A percentile compares a stretch with the other conserved stretches of the same genome.
These are phyloP conservation scores for Mesocricetus auratus DNA, from an alignment of 2,113 vertebrate genomes.

Conservation along the genomic window DNA sequence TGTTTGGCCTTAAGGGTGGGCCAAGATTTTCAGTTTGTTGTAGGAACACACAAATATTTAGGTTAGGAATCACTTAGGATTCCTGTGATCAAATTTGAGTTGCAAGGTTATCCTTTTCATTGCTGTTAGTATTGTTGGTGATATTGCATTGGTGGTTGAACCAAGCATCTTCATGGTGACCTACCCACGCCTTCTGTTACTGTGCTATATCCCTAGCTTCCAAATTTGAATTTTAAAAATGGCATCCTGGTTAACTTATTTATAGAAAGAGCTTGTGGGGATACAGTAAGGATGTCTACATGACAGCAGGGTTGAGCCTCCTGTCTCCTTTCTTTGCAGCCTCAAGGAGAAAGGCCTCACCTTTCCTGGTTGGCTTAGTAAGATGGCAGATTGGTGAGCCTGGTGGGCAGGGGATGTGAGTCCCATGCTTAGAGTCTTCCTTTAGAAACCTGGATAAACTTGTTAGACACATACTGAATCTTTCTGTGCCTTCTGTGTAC, in stretches of 20 bases:
- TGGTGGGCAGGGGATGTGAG: background rate
- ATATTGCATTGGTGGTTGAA: background rate
- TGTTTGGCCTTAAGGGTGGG: background rate
- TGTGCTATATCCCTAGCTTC: background rate
- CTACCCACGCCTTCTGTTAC: background rate
- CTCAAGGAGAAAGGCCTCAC: background rate
- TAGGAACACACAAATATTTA: background rate
- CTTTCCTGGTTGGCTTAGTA: background rate
- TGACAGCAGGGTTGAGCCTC: background rate
- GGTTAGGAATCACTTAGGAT: background rate
- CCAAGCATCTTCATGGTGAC: background rate
- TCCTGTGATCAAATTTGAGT: background rate
- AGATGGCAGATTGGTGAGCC: background rate
- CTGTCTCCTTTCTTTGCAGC: background rate
- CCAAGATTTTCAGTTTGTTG: background rate
- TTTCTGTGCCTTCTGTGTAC: background rate
- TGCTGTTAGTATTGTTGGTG: no score
- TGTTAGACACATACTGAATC: background rate
- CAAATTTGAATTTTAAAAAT: background rate
- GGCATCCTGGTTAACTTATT: background rate
- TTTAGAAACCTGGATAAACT: background rate
- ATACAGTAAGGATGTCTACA: background rate
- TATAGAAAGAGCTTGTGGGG: background rate
- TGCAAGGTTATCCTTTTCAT: background rate
- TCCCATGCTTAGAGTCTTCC: no score